Evolutionary conservation across 64 coral and sea anemone genomes (phyloP), one percentile per base, ranked within the genome.

Genomic region (Stichodactyla mertensii): DNA sequence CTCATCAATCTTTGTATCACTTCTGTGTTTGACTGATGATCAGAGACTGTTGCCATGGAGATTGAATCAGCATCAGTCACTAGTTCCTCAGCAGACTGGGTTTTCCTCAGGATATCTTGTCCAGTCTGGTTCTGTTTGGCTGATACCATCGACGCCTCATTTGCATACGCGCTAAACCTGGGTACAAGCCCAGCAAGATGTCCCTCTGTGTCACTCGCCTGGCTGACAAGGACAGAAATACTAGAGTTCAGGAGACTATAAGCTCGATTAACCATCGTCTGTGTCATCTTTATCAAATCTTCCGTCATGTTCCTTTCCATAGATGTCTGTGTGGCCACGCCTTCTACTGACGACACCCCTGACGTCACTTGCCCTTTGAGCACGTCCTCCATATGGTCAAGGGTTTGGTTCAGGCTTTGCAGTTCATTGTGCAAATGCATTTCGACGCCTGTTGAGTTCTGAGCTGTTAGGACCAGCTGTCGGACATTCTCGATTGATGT

Each of bases 361-460:
- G 58, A 82, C 82, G 84, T 77, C 59, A 97, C 88, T 16, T 82
- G 83, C 24, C 88, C 74, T 85, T 77, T 83, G 19, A 97, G 86
- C 4, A 90, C 77, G 10, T 24, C 12, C 74, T 97, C 95, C 57
- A 97, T 81, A 7, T 91, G 64, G 69, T 93, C 87, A 6, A 93
- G 27, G n/a, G 92, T 93, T 61, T 91, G 19, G 67, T 97, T 97
- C 26, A 97, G 90, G n/a, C 77, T 66, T 23, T 52, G 85, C 8
- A 97, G 92, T 77, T 97, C 82, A 20, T 86, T 61, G 24, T 85
- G 86, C 19, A 97, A 85, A 9, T 86, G 79, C 20, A 52, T 61
- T 71, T 97, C 95, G 19, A 93, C 74, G 31, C 89, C 92, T 31
- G 74, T 87, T 58, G 95, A 93, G n/a, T 89, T 90, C 61, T 78